Evolutionary conservation across 2,113 vertebrate species (phyloP), one percentile per base, ranked within the genome.

Genomic region (Mionectes macconnelli): DNA sequence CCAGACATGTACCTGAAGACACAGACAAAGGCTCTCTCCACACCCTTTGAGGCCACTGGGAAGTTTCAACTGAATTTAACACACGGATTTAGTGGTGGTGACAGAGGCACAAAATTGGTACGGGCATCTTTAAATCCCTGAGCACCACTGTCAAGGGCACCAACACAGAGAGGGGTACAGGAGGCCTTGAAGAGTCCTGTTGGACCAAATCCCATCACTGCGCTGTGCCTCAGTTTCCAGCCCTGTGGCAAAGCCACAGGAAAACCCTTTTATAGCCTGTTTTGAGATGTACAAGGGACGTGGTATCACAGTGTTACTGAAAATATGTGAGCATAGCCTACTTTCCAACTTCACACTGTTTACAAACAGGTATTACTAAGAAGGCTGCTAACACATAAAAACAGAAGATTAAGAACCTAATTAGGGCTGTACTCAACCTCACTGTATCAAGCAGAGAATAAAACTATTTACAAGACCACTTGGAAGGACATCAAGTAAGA

Each of bases 201-300:
- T 69, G 45, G 75, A 37, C 45, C 49, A 87, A 83, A 47, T 59
- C 23, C n/a, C 55, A 30, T 45, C 31, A 2, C 52, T 75, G 35
- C 30, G 11, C 63, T 11, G 30, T 84, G 76, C 81, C 89, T 95
- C 88, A 44, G 63, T 52, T 87, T 89, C 78, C 53, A 84, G 25
- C 72, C 77, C 25, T 30, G 64, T 37, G 30, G 24, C 9, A 64
- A 64, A 63, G 37, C 23, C 22, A 42, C 0, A 0, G 25, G 30
- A 79, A 74, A 59, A 13, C 9, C 1, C 14, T 63, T 59, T 52
- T 12, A 10, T 4, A 42, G 10, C 18, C 5, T 27, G 6, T 35
- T 81, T 56, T 28, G 72, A 81, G 56, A 60, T 57, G 67, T 70
- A 40, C 17, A 60, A 7, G 40, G 52, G 56, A 68, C 21, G 6